Conservation (phyloP, 2,797 vertebrate species). For the Phataginus tricuspis region DNA sequence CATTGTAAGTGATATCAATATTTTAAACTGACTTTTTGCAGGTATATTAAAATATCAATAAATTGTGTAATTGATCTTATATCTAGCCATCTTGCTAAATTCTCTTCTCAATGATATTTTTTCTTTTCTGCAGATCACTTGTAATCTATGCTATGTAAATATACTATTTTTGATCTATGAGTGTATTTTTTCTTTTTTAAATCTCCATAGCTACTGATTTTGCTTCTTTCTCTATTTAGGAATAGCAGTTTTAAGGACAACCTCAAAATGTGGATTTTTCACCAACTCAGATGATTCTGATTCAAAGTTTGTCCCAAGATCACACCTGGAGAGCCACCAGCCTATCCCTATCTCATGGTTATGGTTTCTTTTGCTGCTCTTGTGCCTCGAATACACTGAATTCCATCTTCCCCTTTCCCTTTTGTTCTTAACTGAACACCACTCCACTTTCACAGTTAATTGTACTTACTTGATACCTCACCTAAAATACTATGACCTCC, state of each 20-base stretch:
- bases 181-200: not conserved
- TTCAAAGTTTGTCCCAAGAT: not conserved
- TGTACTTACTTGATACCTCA: not conserved
- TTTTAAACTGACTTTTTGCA: not conserved
- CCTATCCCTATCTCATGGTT: accelerated
- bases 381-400: not conserved
- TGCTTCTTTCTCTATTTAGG: not conserved
- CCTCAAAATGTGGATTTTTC: not conserved
- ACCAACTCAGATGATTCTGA: not conserved
- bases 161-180: not conserved
- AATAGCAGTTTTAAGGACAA: not conserved
- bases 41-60: not conserved
- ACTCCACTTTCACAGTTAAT: not conserved
- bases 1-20: not conserved
- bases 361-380: not conserved
- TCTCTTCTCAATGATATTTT: not conserved
- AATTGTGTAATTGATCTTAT: not conserved
- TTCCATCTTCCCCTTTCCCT: not conserved
- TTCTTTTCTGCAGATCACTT: not conserved
- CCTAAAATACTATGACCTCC: not conserved
- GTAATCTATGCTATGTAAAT: not conserved
- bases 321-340: not conserved
- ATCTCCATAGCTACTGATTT: not conserved
- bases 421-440: not conserved
- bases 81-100: not conserved